phyloP scores from a whole-genome alignment of 2,888 invertebrate species.

The Leucoma salicis region DNA sequence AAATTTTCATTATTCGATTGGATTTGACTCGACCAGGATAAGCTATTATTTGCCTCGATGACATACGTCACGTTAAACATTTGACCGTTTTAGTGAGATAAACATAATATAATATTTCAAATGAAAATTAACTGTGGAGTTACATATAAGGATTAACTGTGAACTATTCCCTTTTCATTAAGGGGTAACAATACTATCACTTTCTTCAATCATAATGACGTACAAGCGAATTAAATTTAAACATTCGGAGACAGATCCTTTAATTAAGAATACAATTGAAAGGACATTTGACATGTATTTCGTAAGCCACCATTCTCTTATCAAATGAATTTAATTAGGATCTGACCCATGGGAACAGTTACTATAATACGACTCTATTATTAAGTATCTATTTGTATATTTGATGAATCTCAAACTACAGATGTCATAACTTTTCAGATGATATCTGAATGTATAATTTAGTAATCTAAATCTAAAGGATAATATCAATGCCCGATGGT shows the following conservation, averaged over 20 bases:
- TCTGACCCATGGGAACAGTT: slow-evolving; percentile 34
- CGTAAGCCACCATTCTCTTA: slow-evolving; percentile 39
- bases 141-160: background rate
- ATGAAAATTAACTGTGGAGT: background rate
- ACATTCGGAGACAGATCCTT: slow-evolving; percentile 25
- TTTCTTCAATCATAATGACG: slow-evolving; percentile 26
- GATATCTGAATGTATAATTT: too few species aligned
- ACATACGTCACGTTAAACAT: too few species aligned
- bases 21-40: too few species aligned
- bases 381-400: background rate
- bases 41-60: too few species aligned
- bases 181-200: slow-evolving; percentile 26
- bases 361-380: background rate
- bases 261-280: slow-evolving; percentile 54
- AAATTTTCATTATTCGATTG: too few species aligned
- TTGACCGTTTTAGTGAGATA: background rate
- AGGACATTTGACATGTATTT: slow-evolving; percentile 51
- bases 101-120: background rate
- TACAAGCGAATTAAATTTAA: slow-evolving; percentile 38
- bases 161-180: slow-evolving; percentile 2
- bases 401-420: too few species aligned
- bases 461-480: too few species aligned
- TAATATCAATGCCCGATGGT: too few species aligned
- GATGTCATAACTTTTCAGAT: too few species aligned
- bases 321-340: slow-evolving; percentile 62